Evolutionary conservation across 2,888 invertebrate species (phyloP).

Genomic region (Harpagoxenus sublaevis): DNA sequence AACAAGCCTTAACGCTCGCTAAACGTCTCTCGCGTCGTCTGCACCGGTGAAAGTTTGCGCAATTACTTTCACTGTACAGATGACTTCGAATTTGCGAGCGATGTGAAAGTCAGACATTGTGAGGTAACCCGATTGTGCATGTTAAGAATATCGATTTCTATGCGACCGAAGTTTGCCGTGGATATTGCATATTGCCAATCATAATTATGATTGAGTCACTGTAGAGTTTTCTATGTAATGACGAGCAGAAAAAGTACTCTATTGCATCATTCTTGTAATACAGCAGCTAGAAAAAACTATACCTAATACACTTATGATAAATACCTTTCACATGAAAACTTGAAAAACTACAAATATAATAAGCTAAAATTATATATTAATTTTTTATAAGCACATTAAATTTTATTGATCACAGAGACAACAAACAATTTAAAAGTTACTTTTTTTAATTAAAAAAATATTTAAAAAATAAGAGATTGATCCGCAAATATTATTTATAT

Average conservation of each 20-base stretch:
- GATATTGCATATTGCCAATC: not conserved
- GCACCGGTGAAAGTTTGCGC: slow-evolving; percentile 38
- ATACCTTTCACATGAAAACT: not conserved
- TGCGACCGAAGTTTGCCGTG: not conserved
- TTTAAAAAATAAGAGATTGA: too few relatives aligned
- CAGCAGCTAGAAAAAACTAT: not conserved
- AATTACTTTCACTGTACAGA: slow-evolving; percentile 46
- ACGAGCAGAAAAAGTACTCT: not conserved
- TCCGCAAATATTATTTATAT: too few relatives aligned
- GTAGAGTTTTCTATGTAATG: not conserved
- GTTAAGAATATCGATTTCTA: slow-evolving; percentile 40
- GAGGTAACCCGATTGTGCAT: slow-evolving; percentile 9
- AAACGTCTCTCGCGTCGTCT: slow-evolving; percentile 17
- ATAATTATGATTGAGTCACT: not conserved
- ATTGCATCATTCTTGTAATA: not conserved
- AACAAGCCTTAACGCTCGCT: slow-evolving; percentile 44
- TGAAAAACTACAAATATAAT: not conserved
- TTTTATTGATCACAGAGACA: not conserved
- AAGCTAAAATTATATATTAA: not conserved
- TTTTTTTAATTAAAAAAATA: not conserved
- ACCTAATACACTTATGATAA: not conserved
- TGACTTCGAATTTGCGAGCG: slow-evolving; percentile 42
- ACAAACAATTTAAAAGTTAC: not conserved
- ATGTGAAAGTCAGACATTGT: slow-evolving; percentile 28
- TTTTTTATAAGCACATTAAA: not conserved